Base-by-base conservation (phyloP, 1,140 invertebrate species). In the Apis cerana region DNA sequence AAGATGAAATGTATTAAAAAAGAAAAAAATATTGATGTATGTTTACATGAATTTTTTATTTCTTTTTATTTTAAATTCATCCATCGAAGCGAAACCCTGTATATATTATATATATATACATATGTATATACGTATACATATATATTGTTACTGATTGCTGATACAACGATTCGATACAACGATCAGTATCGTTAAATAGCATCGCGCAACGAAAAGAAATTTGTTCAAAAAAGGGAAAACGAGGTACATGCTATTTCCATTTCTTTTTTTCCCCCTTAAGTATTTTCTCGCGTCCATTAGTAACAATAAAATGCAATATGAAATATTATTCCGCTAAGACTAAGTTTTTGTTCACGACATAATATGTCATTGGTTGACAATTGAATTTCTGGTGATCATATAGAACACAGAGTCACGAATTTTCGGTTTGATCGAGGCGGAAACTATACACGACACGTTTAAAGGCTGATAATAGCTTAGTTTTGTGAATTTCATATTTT, bases 91-190 rank as follows among this genome's bases (percentile, higher is more conserved):
- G 33, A 43, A 0, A 43, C 33, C 5, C 4, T 43, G 0, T 43
- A 43, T 43, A 33, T 33, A 27, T 3, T 33, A 33, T 33, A 33
- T 33, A 33, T 33, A 43, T 43, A 43, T 43, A 7, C 3, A 43
- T 43, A 43, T 43, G 3, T 43, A 0, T 43, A 43, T 43, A 43
- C 7, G 7, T 7, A 43, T 0, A 43, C 4, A 43, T 7, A 43
- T 43, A 43, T 43, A 43, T 43, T 43, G 33, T 7, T 43, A 2
- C 33, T 43, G 33, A 65, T 64, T 84, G 84, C 85, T 85, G 83
- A 89, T 91, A 91, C 91, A 92, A 93, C 91, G 91, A 93, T 84
- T 91, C 80, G 83, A 89, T 91, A 91, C 92, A 92, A 93, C 91
- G 91, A 93, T 82, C 74, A 68, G 75, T 65, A 86, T 80, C 54